phyloP scores from a whole-genome alignment of 35 echinoderm and acorn worm species.

The Apostichopus parvimensis region DNA sequence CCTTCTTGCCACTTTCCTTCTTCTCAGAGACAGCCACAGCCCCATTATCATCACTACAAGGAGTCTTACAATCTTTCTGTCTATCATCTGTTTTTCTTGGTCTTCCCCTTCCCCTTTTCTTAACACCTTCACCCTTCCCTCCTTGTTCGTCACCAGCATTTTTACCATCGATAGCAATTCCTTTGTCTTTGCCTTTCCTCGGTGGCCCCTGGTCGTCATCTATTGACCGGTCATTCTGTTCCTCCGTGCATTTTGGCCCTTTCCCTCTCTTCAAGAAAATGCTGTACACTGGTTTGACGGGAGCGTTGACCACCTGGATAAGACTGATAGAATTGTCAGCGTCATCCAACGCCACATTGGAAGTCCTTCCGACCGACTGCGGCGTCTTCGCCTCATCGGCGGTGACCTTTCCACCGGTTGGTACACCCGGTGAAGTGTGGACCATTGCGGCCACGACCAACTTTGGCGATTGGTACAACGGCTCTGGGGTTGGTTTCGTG shows the following conservation, averaged over 20 bases:
- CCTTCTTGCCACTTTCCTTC: too few species aligned
- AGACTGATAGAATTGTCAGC: conserved; percentile 15
- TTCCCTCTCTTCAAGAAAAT: conserved; percentile 41
- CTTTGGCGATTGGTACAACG: conserved; percentile 1
- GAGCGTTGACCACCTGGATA: background rate
- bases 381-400: background rate
- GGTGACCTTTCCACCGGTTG: background rate
- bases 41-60: too few species aligned
- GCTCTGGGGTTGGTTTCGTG: background rate
- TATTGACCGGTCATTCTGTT: background rate
- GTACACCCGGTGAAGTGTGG: background rate
- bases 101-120: background rate
- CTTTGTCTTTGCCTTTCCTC: background rate
- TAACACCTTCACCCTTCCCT: background rate
- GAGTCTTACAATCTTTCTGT: background rate
- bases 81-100: background rate
- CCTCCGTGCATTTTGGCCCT: background rate
- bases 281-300: conserved; percentile 15
- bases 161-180: background rate
- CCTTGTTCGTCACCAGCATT: background rate
- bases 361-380: background rate
- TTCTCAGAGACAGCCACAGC: too few species aligned
- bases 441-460: background rate
- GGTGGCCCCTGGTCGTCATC: background rate
- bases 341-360: conserved; percentile 38